Evolutionary conservation across 2,888 invertebrate species (phyloP).

Genomic region (Lasioglossum calceatum): DNA sequence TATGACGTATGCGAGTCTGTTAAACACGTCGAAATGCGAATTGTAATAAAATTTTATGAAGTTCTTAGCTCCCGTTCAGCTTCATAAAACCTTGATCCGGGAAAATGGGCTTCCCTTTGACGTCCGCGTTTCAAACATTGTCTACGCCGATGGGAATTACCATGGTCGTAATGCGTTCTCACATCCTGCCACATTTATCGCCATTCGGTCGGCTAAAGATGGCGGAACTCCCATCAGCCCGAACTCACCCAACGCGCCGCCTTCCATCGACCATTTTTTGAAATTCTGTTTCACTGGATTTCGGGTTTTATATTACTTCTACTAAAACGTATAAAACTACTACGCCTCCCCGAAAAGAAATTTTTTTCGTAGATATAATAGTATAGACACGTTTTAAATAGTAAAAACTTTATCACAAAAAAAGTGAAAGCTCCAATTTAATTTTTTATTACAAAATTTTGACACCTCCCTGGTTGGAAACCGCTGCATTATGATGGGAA

Average conservation of each 20-base stretch:
- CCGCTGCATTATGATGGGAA: too few species aligned
- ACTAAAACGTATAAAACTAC: too few species aligned
- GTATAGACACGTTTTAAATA: too few species aligned
- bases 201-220: not conserved
- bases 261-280: not conserved
- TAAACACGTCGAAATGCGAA: constrained; percentile 14
- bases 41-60: constrained; percentile 13
- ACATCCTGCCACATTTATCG: not conserved
- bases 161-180: not conserved
- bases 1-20: not conserved
- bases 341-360: too few species aligned
- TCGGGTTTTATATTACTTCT: not conserved
- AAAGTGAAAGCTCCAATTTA: too few species aligned
- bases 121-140: not conserved
- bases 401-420: too few species aligned
- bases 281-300: not conserved
- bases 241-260: not conserved
- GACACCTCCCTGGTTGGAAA: too few species aligned
- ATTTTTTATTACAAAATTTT: too few species aligned
- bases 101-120: constrained; percentile 1
- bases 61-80: not conserved
- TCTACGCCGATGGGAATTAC: not conserved
- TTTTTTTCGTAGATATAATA: too few species aligned
- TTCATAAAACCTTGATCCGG: not conserved
- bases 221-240: not conserved